phyloP scores from a whole-genome alignment of 2,113 vertebrate genomes.

The Sialia sialis region DNA sequence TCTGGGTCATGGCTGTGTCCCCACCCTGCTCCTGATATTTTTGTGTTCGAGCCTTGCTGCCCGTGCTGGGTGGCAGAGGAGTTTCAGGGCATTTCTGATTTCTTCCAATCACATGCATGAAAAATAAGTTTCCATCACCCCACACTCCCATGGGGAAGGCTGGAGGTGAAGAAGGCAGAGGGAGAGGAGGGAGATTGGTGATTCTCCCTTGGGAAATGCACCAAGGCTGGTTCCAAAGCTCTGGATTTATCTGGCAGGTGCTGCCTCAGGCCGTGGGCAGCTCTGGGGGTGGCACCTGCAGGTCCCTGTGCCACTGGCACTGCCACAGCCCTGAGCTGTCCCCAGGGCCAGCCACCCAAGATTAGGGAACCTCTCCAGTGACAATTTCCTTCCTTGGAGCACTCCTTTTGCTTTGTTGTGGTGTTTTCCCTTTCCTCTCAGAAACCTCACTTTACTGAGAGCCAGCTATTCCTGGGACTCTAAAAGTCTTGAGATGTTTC shows the following conservation, averaged over 20 bases:
- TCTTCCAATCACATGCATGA: neutral
- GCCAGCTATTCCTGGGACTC: neutral
- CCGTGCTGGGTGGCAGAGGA: neutral
- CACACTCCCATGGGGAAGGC: neutral
- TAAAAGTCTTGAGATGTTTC: neutral
- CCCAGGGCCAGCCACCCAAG: neutral
- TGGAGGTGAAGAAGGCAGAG: neutral
- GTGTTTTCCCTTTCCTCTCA: neutral
- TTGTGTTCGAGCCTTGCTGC: neutral
- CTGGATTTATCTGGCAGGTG: neutral
- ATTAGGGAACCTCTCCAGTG: neutral
- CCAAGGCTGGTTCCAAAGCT: neutral
- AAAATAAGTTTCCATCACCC: neutral
- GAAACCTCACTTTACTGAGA: neutral
- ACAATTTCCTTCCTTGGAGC: neutral
- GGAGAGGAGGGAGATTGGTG: neutral
- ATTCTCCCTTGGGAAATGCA: neutral
- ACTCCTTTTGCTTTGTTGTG: neutral
- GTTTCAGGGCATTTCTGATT: neutral
- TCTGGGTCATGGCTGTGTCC: neutral
- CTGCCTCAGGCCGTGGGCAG: neutral
- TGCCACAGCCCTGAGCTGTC: neutral
- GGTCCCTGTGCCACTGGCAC: neutral
- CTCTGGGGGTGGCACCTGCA: neutral
- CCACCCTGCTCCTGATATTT: neutral